Conservation (phyloP, 2,797 vertebrate genomes). For the Carcharodon carcharias region DNA sequence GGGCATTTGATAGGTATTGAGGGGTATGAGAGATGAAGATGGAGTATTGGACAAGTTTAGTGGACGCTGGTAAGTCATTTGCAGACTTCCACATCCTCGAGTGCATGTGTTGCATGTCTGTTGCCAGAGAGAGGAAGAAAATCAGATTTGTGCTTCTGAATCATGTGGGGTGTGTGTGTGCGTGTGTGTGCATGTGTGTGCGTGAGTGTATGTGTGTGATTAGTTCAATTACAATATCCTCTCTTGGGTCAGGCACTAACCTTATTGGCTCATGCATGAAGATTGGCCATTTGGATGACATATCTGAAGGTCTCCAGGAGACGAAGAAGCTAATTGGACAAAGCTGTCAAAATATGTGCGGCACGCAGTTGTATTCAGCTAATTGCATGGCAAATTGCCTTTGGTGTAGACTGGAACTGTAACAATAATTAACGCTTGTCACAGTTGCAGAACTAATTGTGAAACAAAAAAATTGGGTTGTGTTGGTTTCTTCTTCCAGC, state of each 20-base stretch:
- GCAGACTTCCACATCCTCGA: not conserved
- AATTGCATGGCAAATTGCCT: not conserved
- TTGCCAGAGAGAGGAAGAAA: not conserved
- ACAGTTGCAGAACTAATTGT: not conserved
- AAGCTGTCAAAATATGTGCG: not conserved
- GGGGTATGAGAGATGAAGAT: not conserved
- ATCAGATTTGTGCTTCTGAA: not conserved
- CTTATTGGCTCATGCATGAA: not conserved
- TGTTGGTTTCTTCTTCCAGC: conserved; percentile 53
- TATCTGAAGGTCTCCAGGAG: not conserved
- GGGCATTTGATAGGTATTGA: not conserved
- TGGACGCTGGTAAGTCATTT: not conserved
- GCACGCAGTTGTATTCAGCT: not conserved
- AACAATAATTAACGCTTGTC: not conserved
- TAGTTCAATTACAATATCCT: not conserved
- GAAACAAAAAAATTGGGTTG: conserved; percentile 8
- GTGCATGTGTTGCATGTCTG: not conserved
- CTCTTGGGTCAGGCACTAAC: not conserved
- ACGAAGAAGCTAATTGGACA: not conserved
- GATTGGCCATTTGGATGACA: not conserved
- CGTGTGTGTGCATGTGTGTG: too few species aligned
- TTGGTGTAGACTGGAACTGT: not conserved
- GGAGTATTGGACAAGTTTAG: not conserved
- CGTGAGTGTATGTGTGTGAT: not conserved
- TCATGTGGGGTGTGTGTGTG: too few species aligned